These are phyloP conservation scores for Sturnira hondurensis DNA, from an alignment of 2,113 vertebrate genomes.

Conservation along the genomic window DNA sequence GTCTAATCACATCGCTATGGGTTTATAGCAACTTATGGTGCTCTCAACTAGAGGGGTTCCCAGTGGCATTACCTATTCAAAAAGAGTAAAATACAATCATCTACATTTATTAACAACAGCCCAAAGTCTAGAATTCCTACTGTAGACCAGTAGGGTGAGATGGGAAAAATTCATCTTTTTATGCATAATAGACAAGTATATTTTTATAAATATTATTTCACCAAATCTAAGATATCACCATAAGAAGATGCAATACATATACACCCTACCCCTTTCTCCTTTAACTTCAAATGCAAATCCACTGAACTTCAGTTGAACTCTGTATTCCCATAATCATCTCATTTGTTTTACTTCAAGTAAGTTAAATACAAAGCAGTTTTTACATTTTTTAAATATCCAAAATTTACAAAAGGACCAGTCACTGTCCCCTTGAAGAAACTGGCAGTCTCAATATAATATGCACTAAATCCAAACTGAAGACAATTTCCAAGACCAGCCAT, in stretches of 20 bases:
- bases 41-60: neutral
- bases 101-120: constrained; percentile 14
- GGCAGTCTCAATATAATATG: neutral
- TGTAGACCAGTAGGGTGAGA: neutral
- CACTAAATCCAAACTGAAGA: neutral
- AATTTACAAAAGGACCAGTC: neutral
- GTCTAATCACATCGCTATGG: neutral
- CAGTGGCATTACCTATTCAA: constrained; percentile 14
- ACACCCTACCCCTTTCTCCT: neutral
- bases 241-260: neutral
- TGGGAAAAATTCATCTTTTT: neutral
- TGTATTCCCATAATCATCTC: neutral
- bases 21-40: neutral
- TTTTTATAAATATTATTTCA: neutral
- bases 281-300: neutral
- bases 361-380: neutral
- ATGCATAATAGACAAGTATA: neutral
- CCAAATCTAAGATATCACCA: neutral
- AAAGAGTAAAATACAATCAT: neutral
- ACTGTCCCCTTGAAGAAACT: neutral
- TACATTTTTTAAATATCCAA: neutral
- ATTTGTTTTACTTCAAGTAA: neutral
- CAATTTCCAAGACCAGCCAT: neutral
- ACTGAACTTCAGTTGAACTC: neutral
- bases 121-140: constrained; percentile 6